A percentile compares a stretch with the other conserved stretches of the same genome.
phyloP scores from a whole-genome alignment of 2,797 vertebrate species.

The Capromys pilorides region DNA sequence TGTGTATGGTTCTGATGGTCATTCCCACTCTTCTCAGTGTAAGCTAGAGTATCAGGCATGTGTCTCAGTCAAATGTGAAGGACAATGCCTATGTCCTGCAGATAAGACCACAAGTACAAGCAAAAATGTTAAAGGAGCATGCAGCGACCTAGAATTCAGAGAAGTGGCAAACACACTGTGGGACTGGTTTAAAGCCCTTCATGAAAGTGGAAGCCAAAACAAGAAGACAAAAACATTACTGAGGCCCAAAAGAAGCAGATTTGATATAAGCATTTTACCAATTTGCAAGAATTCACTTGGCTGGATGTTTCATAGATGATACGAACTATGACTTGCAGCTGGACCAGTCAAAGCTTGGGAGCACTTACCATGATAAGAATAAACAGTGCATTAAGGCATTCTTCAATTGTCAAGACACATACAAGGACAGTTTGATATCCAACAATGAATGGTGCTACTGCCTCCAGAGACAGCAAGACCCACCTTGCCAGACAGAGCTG shows the following conservation, averaged over 20 bases:
- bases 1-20: conserved; percentile 95
- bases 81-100: conserved; percentile 93
- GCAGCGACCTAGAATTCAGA: conserved; percentile 93
- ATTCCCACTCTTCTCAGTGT: conserved; percentile 96
- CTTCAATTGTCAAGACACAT: conserved; percentile 95
- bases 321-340: conserved; percentile 95
- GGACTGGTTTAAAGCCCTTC: conserved; percentile 97
- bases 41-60: conserved; percentile 98
- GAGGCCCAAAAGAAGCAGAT: conserved; percentile 93
- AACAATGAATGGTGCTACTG: conserved; percentile 98
- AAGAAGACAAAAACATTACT: conserved; percentile 91
- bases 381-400: conserved; percentile 93
- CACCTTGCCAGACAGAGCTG: conserved; percentile 89
- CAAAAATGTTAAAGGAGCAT: conserved; percentile 91
- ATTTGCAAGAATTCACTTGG: conserved; percentile 96
- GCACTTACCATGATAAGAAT: conserved; percentile 94
- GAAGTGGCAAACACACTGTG: conserved; percentile 93
- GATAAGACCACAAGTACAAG: conserved; percentile 84
- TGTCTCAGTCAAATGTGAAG: conserved; percentile 92
- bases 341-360: conserved; percentile 94
- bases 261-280: conserved; percentile 92
- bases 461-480: conserved; percentile 95
- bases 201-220: conserved; percentile 92
- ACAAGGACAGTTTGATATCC: conserved; percentile 92
- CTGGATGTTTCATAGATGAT: conserved; percentile 98